Evolutionary conservation across 2,888 invertebrate genomes (phyloP).

Genomic region (Metellina segmentata): DNA sequence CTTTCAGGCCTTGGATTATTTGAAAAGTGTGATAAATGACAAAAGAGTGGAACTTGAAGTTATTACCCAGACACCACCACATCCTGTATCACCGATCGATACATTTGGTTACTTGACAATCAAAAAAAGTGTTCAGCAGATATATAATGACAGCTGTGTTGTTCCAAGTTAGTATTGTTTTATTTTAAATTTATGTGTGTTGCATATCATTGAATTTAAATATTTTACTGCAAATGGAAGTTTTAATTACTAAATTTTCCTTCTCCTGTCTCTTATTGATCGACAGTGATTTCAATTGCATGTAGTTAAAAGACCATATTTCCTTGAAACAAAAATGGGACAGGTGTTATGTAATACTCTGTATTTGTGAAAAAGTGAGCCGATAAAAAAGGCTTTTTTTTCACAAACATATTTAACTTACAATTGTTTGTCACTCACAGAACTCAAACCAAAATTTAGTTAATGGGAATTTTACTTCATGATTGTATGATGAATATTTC

Average conservation of each 20-base stretch:
- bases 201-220: too few species aligned
- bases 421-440: too few species aligned
- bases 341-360: too few species aligned
- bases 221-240: too few species aligned
- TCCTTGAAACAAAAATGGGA: not conserved
- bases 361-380: too few species aligned
- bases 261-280: too few species aligned
- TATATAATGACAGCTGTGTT: constrained; percentile 81
- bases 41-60: constrained; percentile 72
- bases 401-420: too few species aligned
- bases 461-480: too few species aligned
- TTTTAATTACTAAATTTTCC: not conserved
- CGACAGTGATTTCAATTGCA: not conserved
- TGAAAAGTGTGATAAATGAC: constrained; percentile 79
- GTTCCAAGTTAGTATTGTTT: constrained; percentile 80
- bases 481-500: too few species aligned
- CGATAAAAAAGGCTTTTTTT: too few species aligned
- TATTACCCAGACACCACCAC: constrained; percentile 79
- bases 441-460: too few species aligned
- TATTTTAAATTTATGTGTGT: too few species aligned
- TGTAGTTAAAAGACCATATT: not conserved
- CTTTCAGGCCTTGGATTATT: constrained; percentile 78
- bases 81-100: constrained; percentile 81
- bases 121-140: constrained; percentile 81
- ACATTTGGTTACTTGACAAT: constrained; percentile 82